A percentile compares a stretch with the other conserved stretches of the same genome.
Conservation (phyloP, 2,797 vertebrate genomes). For the Lates japonicus region DNA sequence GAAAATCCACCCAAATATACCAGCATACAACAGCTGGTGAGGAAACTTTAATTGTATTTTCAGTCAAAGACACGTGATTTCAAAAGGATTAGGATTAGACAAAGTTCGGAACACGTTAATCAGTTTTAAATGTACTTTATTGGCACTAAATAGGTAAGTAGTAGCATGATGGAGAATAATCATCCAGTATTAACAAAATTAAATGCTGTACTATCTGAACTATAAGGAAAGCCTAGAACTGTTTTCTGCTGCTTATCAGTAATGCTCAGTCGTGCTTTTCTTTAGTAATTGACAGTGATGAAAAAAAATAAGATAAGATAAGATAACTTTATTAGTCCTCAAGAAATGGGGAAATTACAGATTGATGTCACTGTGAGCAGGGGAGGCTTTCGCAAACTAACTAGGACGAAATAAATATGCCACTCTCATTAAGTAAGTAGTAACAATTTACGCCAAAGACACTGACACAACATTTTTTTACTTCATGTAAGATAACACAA, state of each 20-base stretch:
- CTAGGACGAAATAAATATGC: background rate
- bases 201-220: background rate
- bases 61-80: background rate
- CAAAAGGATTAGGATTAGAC: background rate
- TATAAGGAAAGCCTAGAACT: background rate
- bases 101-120: conserved; percentile 3
- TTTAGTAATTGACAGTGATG: background rate
- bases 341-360: no score
- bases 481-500: background rate
- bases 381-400: background rate
- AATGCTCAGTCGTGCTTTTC: background rate
- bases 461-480: background rate
- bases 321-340: no score
- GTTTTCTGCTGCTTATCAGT: background rate
- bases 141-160: background rate
- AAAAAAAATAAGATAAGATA: no score
- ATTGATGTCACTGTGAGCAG: background rate
- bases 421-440: no score
- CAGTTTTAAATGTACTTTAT: background rate
- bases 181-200: background rate
- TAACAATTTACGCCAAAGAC: background rate
- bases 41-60: conserved; percentile 14
- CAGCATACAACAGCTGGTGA: background rate
- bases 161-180: background rate
- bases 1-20: background rate